phyloP scores from a whole-genome alignment of 2,888 invertebrate species.

The Nemotelus nigrinus region DNA sequence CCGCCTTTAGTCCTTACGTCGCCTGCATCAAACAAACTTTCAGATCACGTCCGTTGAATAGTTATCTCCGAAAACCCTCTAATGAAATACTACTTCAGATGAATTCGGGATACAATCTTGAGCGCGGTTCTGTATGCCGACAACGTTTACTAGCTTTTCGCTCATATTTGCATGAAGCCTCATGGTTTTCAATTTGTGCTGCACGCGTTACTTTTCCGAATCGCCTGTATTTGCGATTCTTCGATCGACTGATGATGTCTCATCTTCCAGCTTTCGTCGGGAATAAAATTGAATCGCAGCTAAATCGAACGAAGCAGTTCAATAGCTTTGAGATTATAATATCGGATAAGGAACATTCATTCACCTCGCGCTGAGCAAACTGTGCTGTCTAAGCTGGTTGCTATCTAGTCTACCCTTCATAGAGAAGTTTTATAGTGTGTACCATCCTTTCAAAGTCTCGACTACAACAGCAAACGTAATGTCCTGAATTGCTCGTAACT shows the following conservation, averaged over 20 bases:
- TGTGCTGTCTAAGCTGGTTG: no score
- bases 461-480: conserved; percentile 10
- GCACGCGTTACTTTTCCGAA: background rate
- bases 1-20: background rate
- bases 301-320: background rate
- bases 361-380: background rate
- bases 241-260: background rate
- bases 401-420: background rate
- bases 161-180: conserved; percentile 33
- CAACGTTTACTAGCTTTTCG: conserved; percentile 4
- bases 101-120: background rate
- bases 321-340: conserved; percentile 12
- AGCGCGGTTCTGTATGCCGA: background rate
- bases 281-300: background rate
- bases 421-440: conserved; percentile 28
- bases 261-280: background rate
- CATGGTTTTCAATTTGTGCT: conserved; percentile 4
- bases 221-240: background rate
- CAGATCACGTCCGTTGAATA: conserved; percentile 46
- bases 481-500: conserved; percentile 5
- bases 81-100: conserved; percentile 45
- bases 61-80: conserved; percentile 46
- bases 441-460: conserved; percentile 5
- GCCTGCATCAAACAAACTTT: conserved; percentile 20
- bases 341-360: conserved; percentile 24